Conservation (phyloP, 2,113 vertebrate genomes). For the Erinaceus europaeus region DNA sequence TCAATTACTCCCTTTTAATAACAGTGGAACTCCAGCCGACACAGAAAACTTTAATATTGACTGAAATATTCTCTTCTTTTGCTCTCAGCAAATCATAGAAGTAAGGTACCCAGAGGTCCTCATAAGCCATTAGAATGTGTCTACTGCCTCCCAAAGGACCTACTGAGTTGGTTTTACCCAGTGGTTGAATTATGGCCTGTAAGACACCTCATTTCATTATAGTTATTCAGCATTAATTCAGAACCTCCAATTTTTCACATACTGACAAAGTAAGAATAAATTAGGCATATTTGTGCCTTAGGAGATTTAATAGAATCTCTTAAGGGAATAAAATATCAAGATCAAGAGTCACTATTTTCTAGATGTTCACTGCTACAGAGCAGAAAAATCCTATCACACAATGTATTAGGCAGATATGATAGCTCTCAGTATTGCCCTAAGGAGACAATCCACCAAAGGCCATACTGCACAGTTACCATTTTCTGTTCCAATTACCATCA, state of each 20-base stretch:
- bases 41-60: background rate
- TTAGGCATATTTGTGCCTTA: background rate
- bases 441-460: background rate
- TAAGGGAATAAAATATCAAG: slow-evolving; percentile 26
- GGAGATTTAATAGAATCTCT: slow-evolving; percentile 35
- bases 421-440: background rate
- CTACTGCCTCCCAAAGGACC: background rate
- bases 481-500: background rate
- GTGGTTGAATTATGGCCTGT: background rate
- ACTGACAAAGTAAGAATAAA: slow-evolving; percentile 36
- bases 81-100: slow-evolving; percentile 3
- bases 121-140: background rate
- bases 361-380: background rate
- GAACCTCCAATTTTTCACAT: background rate
- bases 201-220: background rate
- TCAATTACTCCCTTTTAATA: background rate
- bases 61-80: background rate
- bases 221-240: slow-evolving; percentile 37
- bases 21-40: background rate
- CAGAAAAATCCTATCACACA: background rate
- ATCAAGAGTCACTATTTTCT: background rate
- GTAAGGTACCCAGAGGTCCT: background rate
- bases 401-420: background rate
- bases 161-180: background rate
- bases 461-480: background rate